A percentile compares a stretch with the other conserved stretches of the same genome.
phyloP scores from a whole-genome alignment of 1,140 invertebrate species.

The Euglossa dilemma region DNA sequence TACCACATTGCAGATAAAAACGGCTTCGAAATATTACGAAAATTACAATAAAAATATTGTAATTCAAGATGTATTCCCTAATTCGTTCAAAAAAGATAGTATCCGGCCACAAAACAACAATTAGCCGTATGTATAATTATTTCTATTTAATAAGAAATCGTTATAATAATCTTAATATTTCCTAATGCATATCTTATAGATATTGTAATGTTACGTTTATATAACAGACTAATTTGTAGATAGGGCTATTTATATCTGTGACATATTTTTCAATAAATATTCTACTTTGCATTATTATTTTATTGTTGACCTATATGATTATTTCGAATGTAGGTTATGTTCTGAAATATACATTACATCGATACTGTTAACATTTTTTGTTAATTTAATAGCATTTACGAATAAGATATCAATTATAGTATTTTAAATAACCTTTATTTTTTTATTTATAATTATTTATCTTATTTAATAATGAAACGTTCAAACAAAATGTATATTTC shows the following conservation, averaged over 20 bases:
- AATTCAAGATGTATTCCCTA: slow-evolving; percentile 73
- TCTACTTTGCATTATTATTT: background rate
- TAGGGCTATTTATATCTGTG: slow-evolving; percentile 25
- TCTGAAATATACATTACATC: slow-evolving; percentile 17
- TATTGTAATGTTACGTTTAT: slow-evolving; percentile 45
- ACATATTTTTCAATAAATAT: slow-evolving; percentile 23
- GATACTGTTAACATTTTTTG: background rate
- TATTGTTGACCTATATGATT: background rate
- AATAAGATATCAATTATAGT: background rate
- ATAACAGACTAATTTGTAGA: slow-evolving; percentile 17
- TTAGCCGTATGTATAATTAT: slow-evolving; percentile 73
- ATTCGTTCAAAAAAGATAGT: slow-evolving; percentile 71
- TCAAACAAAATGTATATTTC: background rate
- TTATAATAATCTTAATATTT: slow-evolving; percentile 30
- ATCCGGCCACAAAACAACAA: slow-evolving; percentile 60
- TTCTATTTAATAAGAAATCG: slow-evolving; percentile 45
- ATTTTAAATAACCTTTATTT: background rate
- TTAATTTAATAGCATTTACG: background rate
- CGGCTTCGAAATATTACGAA: slow-evolving; percentile 4
- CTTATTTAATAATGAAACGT: background rate
- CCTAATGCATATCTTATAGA: slow-evolving; percentile 8
- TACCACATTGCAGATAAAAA: slow-evolving; percentile 32
- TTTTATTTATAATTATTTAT: background rate
- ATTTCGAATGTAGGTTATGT: slow-evolving; percentile 48
- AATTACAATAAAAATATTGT: slow-evolving; percentile 16